These are phyloP conservation scores for Ornithoptera priamus DNA, from an alignment of 2,888 invertebrate genomes.

Conservation along the genomic window DNA sequence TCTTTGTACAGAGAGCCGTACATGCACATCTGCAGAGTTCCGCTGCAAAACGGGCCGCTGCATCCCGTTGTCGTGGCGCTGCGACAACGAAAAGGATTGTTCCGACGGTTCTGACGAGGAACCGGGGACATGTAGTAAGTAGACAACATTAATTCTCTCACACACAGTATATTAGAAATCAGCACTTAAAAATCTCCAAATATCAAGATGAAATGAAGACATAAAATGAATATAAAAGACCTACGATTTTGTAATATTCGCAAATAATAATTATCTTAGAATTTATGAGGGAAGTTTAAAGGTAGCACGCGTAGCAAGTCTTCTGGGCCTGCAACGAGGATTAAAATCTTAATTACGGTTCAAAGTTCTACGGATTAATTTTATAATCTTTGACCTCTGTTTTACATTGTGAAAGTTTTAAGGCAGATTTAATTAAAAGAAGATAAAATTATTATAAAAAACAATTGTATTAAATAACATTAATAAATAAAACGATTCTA, in stretches of 20 bases:
- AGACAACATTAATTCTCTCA: not conserved
- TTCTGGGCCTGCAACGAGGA: slow-evolving; percentile 54
- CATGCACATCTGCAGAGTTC: slow-evolving; percentile 87
- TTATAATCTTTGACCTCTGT: slow-evolving; percentile 57
- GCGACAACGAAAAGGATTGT: slow-evolving; percentile 92
- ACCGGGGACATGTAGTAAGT: slow-evolving; percentile 89
- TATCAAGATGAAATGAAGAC: not conserved
- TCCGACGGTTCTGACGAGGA: slow-evolving; percentile 90
- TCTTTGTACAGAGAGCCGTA: slow-evolving; percentile 80
- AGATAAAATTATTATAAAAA: not conserved
- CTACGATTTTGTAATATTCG: slow-evolving; percentile 20
- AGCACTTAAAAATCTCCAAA: too few species aligned
- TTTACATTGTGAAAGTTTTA: slow-evolving; percentile 44
- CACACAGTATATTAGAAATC: too few species aligned
- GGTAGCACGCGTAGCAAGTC: slow-evolving; percentile 57
- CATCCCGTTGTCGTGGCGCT: slow-evolving; percentile 92
- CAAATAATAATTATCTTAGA: slow-evolving; percentile 58
- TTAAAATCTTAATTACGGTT: slow-evolving; percentile 73
- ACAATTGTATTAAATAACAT: not conserved
- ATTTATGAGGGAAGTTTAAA: slow-evolving; percentile 67
- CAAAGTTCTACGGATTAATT: slow-evolving; percentile 66
- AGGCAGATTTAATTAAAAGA: slow-evolving; percentile 33
- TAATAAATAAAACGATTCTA: not conserved
- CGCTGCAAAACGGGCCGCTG: slow-evolving; percentile 85
- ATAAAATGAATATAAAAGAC: not conserved